These are phyloP conservation scores for Panagrolaimus sp. DNA, from an alignment of 1,140 invertebrate genomes.

Conservation along the genomic window DNA sequence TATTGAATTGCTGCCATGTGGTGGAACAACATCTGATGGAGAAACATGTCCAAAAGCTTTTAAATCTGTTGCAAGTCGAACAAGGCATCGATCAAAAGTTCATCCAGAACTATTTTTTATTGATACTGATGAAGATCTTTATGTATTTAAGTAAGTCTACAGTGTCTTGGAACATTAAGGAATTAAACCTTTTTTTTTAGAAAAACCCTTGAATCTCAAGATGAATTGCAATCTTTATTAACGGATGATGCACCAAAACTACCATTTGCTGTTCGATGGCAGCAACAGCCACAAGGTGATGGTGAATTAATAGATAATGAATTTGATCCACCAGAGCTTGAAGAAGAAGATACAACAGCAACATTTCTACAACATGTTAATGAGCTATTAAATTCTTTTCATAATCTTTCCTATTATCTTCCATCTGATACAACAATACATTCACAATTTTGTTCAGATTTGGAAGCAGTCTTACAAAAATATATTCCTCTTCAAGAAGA, in stretches of 20 bases:
- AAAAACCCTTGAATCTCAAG: slow-evolving; percentile 7
- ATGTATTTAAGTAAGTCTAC: not conserved
- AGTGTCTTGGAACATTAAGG: not conserved
- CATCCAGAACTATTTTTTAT: not conserved
- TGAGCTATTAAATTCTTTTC: not conserved
- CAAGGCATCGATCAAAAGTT: not conserved
- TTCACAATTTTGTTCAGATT: not conserved
- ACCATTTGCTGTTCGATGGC: not conserved
- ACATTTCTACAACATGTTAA: not conserved
- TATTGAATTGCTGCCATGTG: not conserved
- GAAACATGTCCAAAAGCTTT: not conserved
- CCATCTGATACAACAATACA: not conserved
- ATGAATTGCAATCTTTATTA: not conserved
- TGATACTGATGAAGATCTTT: slow-evolving; percentile 11
- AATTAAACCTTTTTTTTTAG: not conserved
- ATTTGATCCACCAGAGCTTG: not conserved
- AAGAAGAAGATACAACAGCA: not conserved
- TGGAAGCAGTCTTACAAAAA: not conserved
- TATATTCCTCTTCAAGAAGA: not conserved
- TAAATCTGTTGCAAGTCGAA: not conserved
- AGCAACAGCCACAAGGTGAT: not conserved
- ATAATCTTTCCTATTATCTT: not conserved
- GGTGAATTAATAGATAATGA: not conserved
- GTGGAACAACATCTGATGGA: not conserved
- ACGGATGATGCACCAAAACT: not conserved